Evolutionary conservation across 2,888 invertebrate genomes (phyloP).

Genomic region (Polietes domitor): DNA sequence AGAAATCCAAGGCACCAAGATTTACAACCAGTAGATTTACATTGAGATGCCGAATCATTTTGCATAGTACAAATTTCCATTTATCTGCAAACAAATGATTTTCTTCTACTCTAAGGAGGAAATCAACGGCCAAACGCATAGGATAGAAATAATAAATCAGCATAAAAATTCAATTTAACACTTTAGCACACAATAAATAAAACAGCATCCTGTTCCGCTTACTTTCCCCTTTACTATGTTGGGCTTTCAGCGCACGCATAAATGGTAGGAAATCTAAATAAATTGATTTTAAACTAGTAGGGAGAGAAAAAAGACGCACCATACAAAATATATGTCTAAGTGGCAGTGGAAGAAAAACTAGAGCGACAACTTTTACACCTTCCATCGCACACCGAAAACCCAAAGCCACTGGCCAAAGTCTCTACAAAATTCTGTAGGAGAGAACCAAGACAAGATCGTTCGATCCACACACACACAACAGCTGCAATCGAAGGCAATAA

Average conservation of each 20-base stretch:
- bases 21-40: too few relatives aligned
- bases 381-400: background rate
- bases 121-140: background rate
- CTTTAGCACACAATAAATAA: slow-evolving; percentile 59
- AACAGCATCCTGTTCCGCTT: slow-evolving; percentile 51
- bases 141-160: slow-evolving; percentile 22
- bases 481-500: slow-evolving; percentile 49
- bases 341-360: slow-evolving; percentile 5
- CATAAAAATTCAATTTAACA: slow-evolving; percentile 47
- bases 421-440: background rate
- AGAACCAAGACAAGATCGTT: background rate
- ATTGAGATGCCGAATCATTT: background rate
- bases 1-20: too few relatives aligned
- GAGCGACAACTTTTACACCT: slow-evolving; percentile 59
- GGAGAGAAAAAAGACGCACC: slow-evolving; percentile 1
- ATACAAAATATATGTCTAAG: slow-evolving; percentile 9
- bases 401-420: background rate
- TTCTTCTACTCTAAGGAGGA: background rate
- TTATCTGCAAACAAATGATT: slow-evolving; percentile 17
- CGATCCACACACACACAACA: background rate
- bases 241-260: background rate
- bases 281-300: slow-evolving; percentile 13
- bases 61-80: background rate
- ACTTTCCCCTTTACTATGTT: background rate
- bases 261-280: slow-evolving; percentile 6